Base-by-base conservation (phyloP, 2,797 vertebrate species). In the Pseudochirops cupreus region DNA sequence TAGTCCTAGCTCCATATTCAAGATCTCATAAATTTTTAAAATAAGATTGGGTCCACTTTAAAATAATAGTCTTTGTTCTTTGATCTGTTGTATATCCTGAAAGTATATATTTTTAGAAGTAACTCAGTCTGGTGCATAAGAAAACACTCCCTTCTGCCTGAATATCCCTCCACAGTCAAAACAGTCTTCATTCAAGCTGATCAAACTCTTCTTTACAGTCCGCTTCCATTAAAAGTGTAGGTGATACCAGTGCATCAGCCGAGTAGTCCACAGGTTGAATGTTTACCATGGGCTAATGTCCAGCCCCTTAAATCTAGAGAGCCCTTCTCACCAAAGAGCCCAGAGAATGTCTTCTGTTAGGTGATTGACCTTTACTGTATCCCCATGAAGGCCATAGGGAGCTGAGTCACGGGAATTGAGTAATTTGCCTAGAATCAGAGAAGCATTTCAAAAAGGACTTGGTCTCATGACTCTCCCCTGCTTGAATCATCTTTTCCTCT, bases 261-360 rank as follows among this genome's bases (percentile, higher is more conserved):
- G 39, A 87, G 21, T 24, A 46, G 39, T 46, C 39, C 39, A 26
- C 9, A 46, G 21, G 39, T 87, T 26, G 74, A 26, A 26, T 46
- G 9, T 87, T 26, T 11, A 26, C 18, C 21, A 87, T 26, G 18
- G 21, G 33, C 21, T 46, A 39, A 82, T 21, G n/a, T 46, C n/a
- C 39, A 12, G 92, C 29, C 21, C 14, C 24, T 56, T 57, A 0
- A 91, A 29, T 39, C 39, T n/a, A 28, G 91, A 55, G 82, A 82
- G 13, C 91, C 46, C 94, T 62, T 18, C 1, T 62, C 26, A 53
- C 26, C 46, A 5, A 3, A 56, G n/a, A 13, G 33, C 31, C 28
- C 82, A 0, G 62, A 11, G 58, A 13, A 52, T 3, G 0, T 4
- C 33, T 31, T 16, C 9, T 6, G 0, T 1, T 28, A 46, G 46